These are phyloP conservation scores for Coremacera marginata DNA, from an alignment of 2,888 invertebrate genomes.

Conservation along the genomic window DNA sequence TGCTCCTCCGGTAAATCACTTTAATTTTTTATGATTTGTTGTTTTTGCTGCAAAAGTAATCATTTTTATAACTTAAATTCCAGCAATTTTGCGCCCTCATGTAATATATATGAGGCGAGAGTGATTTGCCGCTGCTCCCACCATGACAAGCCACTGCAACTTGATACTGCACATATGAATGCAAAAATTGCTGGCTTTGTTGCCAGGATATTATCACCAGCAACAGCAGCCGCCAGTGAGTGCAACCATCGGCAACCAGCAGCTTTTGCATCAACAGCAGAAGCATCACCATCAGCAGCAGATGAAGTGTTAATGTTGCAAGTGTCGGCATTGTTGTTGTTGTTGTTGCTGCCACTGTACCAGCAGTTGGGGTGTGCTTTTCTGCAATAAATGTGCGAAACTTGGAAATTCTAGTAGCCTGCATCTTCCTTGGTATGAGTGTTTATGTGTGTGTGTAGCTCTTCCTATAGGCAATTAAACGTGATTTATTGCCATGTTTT, in stretches of 20 bases:
- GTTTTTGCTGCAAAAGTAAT: background rate
- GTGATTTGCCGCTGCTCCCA: background rate
- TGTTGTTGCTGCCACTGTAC: constrained; percentile 19
- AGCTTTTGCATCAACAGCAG: background rate
- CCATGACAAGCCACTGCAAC: background rate
- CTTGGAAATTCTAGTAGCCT: constrained; percentile 21
- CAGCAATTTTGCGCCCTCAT: constrained; percentile 16
- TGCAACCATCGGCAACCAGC: background rate
- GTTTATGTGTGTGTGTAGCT: background rate
- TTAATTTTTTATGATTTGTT: background rate
- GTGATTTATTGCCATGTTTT: constrained; percentile 31
- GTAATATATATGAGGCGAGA: constrained; percentile 1
- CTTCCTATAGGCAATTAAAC: constrained; percentile 27
- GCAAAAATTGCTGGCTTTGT: background rate
- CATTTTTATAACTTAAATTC: constrained; percentile 17
- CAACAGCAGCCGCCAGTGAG: constrained; percentile 25
- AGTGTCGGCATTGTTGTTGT: constrained; percentile 45
- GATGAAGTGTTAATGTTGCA: constrained; percentile 51
- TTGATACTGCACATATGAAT: constrained; percentile 6
- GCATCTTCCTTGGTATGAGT: background rate
- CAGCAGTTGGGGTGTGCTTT: background rate
- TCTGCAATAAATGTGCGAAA: constrained; percentile 13
- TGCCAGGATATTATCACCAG: constrained; percentile 4
- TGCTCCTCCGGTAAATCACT: too few species aligned
- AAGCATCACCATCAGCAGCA: constrained; percentile 11